Evolutionary conservation across 2,797 vertebrate species (phyloP), one percentile per base, ranked within the genome.

Genomic region (Amphiprion clarkii): DNA sequence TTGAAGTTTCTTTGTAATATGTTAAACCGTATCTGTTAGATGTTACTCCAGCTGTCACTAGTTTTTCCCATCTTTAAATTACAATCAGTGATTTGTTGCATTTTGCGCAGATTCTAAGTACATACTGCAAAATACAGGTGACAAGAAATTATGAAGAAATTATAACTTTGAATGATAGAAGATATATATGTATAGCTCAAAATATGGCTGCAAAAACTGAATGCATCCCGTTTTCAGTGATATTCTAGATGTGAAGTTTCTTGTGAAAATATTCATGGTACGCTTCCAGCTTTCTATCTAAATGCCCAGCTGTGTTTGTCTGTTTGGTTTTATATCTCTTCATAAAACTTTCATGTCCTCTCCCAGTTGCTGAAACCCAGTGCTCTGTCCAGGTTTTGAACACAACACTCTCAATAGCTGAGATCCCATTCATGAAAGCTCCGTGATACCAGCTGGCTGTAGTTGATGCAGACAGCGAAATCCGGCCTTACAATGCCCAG

Each of bases 381-480:
- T 51, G 36, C 13, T 40, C 44, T 59, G 52, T 62, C 13, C 36
- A 8, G 44, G 46, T 64, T 69, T 72, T 62, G 3, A 72, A 73
- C 39, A 59, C 10, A 75, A 46, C 67, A 58, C 29, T 69, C 27
- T 56, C 40, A 71, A 13, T 69, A 61, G 52, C 61, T 49, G 54
- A 78, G 39, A 65, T 71, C 53, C 44, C 57, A 74, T 81, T 77
- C 76, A 76, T 57, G 51, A 71, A 69, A 62, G 23, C 60, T 79
- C n/a, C 54, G 40, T 68, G 67, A 68, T 71, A 77, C 68, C 88
- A 89, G 88, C 74, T 88, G 57, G 74, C 61, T 75, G 56, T 49
- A 33, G 76, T 39, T 52, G 77, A 78, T 67, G 60, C 64, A 76
- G 67, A 84, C 78, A 40, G 74, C 39, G 46, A 33, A 82, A 59